These are phyloP conservation scores for Portevinia maculata DNA, from an alignment of 2,888 invertebrate genomes.

Conservation along the genomic window DNA sequence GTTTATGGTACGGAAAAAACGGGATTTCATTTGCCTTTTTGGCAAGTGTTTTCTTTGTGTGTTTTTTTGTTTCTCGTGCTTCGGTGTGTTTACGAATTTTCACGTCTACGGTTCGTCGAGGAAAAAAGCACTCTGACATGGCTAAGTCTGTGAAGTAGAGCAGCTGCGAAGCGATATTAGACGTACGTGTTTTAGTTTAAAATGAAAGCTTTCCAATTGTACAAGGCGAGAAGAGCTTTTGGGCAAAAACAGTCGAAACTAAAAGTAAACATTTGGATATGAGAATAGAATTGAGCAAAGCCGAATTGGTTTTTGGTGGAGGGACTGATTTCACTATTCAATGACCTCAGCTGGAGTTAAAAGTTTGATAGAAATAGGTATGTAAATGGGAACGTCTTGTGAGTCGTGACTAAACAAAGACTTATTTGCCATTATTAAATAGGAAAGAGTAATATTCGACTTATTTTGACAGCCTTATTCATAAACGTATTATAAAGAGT, in stretches of 20 bases:
- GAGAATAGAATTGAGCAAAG: too few relatives aligned
- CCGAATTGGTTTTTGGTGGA: too few relatives aligned
- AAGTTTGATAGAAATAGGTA: too few relatives aligned
- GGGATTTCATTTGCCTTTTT: conserved; percentile 12
- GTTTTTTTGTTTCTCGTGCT: conserved; percentile 13
- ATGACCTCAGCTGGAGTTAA: too few relatives aligned
- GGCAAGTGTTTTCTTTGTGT: conserved; percentile 20
- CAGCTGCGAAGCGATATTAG: conserved; percentile 47
- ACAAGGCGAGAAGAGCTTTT: conserved; percentile 18
- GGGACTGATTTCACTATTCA: too few relatives aligned
- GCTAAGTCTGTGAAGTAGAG: conserved; percentile 51
- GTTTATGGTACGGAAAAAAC: conserved; percentile 10
- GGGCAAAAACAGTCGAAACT: conserved; percentile 21
- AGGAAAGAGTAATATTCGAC: too few relatives aligned
- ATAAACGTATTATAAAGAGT: too few relatives aligned
- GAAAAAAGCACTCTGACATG: conserved; percentile 70
- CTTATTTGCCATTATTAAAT: too few relatives aligned
- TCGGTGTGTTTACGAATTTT: conserved; percentile 54
- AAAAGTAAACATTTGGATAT: conserved; percentile 10
- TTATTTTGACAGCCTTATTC: too few relatives aligned
- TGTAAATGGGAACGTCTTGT: too few relatives aligned
- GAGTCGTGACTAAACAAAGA: too few relatives aligned
- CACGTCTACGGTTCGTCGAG: conserved; percentile 62
- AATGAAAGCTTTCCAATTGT: conserved; percentile 39
- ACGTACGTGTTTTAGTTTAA: conserved; percentile 39